Conservation (phyloP, 1,140 invertebrate species). For the Aphaenogaster rudis region DNA sequence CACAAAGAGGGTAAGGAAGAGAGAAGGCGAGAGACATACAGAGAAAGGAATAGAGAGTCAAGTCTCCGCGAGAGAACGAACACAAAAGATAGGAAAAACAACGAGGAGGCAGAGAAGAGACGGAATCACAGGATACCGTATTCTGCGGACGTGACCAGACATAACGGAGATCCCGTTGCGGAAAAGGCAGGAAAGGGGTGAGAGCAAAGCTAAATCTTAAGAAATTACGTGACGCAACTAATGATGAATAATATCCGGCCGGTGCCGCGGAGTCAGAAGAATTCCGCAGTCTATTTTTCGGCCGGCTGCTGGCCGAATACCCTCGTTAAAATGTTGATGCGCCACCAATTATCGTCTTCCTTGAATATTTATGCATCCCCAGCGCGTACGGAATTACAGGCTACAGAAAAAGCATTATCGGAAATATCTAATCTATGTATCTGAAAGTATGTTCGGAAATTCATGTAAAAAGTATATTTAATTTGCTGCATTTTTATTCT, state of each 20-base stretch:
- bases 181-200: not conserved
- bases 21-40: not conserved
- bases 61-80: not conserved
- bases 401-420: not conserved
- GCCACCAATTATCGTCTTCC: not conserved
- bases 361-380: not conserved
- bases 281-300: constrained; percentile 36
- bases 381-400: not conserved
- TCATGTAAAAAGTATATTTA: not conserved
- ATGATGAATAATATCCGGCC: constrained; percentile 56
- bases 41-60: not conserved
- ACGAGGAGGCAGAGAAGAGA: not conserved
- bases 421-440: not conserved
- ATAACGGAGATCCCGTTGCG: constrained; percentile 62
- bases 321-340: constrained; percentile 39
- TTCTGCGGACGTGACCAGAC: constrained; percentile 69
- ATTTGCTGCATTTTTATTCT: not conserved
- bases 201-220: constrained; percentile 55
- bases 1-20: not conserved
- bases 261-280: not conserved
- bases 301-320: not conserved
- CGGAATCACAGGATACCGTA: constrained; percentile 66
- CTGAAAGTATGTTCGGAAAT: not conserved
- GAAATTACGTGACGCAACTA: constrained; percentile 63
- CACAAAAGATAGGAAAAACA: not conserved